Conservation (phyloP, 2,888 invertebrate species). For the Meteorus cinctellus region DNA sequence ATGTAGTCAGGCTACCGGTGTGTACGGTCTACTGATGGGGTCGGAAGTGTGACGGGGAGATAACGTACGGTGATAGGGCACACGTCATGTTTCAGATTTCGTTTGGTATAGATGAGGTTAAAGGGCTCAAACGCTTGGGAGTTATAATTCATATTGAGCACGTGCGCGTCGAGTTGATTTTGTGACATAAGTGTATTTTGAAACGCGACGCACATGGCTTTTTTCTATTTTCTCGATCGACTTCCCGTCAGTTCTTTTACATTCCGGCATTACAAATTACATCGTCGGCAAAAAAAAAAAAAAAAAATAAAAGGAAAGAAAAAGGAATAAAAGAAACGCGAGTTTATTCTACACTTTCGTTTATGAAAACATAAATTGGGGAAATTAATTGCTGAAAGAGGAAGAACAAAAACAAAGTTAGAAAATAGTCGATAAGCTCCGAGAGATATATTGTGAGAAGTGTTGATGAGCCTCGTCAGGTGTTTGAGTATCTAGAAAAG, state of each 20-base stretch:
- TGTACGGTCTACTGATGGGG: constrained; percentile 22
- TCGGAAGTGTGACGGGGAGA: constrained; percentile 55
- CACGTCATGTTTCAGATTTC: constrained; percentile 67
- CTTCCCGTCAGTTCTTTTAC: constrained; percentile 26
- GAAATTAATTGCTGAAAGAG: background rate
- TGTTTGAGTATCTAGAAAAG: constrained; percentile 44
- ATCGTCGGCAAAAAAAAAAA: background rate
- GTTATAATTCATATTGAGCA: constrained; percentile 36
- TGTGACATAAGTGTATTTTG: constrained; percentile 54
- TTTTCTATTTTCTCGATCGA: constrained; percentile 51
- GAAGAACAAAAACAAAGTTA: background rate
- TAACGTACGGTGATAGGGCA: constrained; percentile 68
- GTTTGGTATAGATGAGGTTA: constrained; percentile 42
- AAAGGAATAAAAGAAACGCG: background rate
- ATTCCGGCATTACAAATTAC: background rate
- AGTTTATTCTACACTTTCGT: background rate
- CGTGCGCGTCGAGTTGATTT: constrained; percentile 31
- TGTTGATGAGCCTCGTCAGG: constrained; percentile 57
- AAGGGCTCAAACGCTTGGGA: constrained; percentile 34
- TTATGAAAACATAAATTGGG: constrained; percentile 2
- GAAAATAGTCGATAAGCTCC: background rate
- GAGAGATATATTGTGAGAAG: constrained; percentile 8
- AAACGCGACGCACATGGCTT: constrained; percentile 68
- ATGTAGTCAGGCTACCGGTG: background rate
- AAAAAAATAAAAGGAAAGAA: constrained; percentile 4